Conservation (phyloP, 35 echinoderm and acorn worm genomes). For the Apostichopus japonicus region DNA sequence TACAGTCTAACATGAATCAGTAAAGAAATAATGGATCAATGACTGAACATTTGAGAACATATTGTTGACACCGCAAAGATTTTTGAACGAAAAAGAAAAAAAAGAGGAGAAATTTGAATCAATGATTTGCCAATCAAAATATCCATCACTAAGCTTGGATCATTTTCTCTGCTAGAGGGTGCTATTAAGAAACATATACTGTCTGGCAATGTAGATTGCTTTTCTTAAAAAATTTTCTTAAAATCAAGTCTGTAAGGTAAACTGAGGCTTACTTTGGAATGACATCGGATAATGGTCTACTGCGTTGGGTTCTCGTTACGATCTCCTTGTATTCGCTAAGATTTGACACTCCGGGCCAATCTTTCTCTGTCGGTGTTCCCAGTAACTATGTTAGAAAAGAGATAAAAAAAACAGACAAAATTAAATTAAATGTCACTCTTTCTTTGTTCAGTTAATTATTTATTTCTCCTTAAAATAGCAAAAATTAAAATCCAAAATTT, state of each 20-base stretch:
- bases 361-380: constrained; percentile 86
- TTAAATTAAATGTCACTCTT: not conserved
- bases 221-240: no score
- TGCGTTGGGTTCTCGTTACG: constrained; percentile 28
- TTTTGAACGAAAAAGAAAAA: not conserved
- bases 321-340: constrained; percentile 80
- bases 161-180: no score
- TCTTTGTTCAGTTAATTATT: not conserved
- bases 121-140: no score
- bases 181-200: no score
- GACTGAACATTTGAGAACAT: no score
- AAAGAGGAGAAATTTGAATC: not conserved
- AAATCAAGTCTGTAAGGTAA: not conserved
- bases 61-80: no score
- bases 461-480: no score
- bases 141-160: no score
- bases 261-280: constrained; percentile 62
- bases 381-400: constrained; percentile 61
- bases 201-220: no score
- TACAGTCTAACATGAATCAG: no score
- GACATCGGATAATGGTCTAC: constrained; percentile 26
- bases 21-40: no score
- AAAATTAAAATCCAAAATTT: no score
- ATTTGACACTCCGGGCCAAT: constrained; percentile 77
- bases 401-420: not conserved